Evolutionary conservation across 2,113 vertebrate genomes (phyloP).

Genomic region (Australoheros scitulus): DNA sequence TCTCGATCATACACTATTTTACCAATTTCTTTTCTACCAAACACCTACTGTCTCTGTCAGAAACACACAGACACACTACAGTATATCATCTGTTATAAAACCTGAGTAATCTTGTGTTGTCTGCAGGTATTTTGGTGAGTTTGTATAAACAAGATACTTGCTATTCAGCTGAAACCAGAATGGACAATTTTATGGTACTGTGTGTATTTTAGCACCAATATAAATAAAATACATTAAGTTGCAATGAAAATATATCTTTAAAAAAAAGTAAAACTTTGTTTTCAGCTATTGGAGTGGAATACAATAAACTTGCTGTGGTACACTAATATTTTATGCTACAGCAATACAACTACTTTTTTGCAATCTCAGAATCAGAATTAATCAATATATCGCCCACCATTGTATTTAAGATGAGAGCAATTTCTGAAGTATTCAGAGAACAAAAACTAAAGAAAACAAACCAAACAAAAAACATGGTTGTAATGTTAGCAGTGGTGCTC

Average conservation of each 20-base stretch:
- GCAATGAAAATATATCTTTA: neutral
- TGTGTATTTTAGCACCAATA: neutral
- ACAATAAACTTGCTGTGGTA: neutral
- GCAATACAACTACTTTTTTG: neutral
- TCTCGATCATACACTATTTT: slow-evolving; percentile 39
- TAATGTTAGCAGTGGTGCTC: neutral
- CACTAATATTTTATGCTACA: neutral
- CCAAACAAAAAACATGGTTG: neutral
- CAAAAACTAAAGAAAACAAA: neutral
- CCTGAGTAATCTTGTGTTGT: neutral
- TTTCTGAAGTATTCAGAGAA: neutral
- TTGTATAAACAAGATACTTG: neutral
- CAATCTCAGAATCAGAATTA: neutral
- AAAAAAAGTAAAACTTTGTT: neutral
- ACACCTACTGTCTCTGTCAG: slow-evolving; percentile 32
- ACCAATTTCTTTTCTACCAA: slow-evolving; percentile 28
- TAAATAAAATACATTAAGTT: neutral
- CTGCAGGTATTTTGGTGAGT: neutral
- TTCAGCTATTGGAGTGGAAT: neutral
- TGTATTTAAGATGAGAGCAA: neutral
- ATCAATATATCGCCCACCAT: neutral
- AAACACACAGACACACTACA: neutral
- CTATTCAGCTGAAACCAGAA: neutral
- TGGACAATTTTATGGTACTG: neutral
- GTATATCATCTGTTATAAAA: neutral